A percentile compares a stretch with the other conserved stretches of the same genome.
phyloP scores from a whole-genome alignment of 2,797 vertebrate genomes.

The Crax fasciolata region DNA sequence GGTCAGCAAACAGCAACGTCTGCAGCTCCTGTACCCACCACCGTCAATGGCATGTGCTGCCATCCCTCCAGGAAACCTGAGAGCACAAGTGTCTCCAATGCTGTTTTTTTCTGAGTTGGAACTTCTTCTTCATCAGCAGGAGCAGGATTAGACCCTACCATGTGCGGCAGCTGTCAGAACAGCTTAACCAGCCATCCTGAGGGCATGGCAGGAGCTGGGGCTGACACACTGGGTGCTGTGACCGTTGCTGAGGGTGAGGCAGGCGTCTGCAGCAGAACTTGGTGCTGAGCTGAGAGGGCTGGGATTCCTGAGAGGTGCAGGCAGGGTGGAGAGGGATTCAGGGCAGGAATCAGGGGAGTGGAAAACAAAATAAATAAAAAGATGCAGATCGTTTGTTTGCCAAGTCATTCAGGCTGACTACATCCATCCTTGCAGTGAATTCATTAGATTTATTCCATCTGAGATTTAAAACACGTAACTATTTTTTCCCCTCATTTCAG shows the following conservation, averaged over 20 bases:
- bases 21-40: accelerated
- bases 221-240: neutral
- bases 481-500: neutral
- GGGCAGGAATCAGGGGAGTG: neutral
- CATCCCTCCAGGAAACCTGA: neutral
- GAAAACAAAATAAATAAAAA: neutral
- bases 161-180: neutral
- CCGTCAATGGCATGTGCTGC: neutral
- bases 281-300: neutral
- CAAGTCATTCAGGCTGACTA: neutral
- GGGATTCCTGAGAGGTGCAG: neutral
- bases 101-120: neutral
- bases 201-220: neutral
- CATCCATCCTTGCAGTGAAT: neutral
- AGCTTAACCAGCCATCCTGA: neutral
- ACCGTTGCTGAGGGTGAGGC: neutral
- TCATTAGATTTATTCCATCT: neutral
- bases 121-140: neutral
- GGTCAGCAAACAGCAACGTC: neutral
- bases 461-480: neutral
- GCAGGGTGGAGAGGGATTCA: neutral
- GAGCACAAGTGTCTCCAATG: neutral
- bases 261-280: neutral
- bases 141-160: neutral
- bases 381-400: neutral